Percentiles rank a stretch among this genome's conserved stretches.
Conservation (phyloP, 2,888 invertebrate species). For the Drosophila fungiperda region DNA sequence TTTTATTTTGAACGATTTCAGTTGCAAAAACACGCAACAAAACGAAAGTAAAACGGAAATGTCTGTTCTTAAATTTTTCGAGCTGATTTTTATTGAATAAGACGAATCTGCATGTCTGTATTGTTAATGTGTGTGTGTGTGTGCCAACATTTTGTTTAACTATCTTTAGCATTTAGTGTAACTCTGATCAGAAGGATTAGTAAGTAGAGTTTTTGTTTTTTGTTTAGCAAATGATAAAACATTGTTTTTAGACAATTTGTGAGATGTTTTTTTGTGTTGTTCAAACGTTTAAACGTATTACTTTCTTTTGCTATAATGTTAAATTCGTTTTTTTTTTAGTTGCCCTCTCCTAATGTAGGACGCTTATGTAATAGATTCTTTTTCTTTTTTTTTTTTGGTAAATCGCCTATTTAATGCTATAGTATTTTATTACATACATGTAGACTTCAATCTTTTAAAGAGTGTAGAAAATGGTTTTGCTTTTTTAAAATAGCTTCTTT, state of each 20-base stretch:
- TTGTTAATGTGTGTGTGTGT: slow-evolving; percentile 30
- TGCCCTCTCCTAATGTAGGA: slow-evolving; percentile 80
- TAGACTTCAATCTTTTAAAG: slow-evolving; percentile 81
- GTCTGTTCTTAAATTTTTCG: slow-evolving; percentile 46
- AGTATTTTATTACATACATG: slow-evolving; percentile 78
- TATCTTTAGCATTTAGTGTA: slow-evolving; percentile 65
- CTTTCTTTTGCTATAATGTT: slow-evolving; percentile 61
- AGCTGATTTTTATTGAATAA: slow-evolving; percentile 65
- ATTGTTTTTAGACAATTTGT: slow-evolving; percentile 28
- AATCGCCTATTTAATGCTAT: slow-evolving; percentile 77
- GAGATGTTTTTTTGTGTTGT: slow-evolving; percentile 10
- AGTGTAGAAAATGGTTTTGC: slow-evolving; percentile 78
- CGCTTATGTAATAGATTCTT: slow-evolving; percentile 67
- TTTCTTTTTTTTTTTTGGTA: slow-evolving; percentile 39
- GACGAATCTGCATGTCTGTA: slow-evolving; percentile 45
- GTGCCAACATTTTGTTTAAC: slow-evolving; percentile 63
- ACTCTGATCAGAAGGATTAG: slow-evolving; percentile 74
- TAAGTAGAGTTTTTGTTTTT: slow-evolving; percentile 44
- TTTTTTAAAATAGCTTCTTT: slow-evolving; percentile 80
- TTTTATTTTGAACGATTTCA: slow-evolving; percentile 20
- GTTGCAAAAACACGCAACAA: slow-evolving; percentile 57
- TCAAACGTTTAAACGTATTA: slow-evolving; percentile 34
- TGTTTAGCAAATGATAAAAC: slow-evolving; percentile 48
- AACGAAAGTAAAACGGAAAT: slow-evolving; percentile 54
- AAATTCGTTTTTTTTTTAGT: slow-evolving; percentile 71